Evolutionary conservation across 2,113 vertebrate genomes (phyloP).

Genomic region (Pachypanchax playfairii): DNA sequence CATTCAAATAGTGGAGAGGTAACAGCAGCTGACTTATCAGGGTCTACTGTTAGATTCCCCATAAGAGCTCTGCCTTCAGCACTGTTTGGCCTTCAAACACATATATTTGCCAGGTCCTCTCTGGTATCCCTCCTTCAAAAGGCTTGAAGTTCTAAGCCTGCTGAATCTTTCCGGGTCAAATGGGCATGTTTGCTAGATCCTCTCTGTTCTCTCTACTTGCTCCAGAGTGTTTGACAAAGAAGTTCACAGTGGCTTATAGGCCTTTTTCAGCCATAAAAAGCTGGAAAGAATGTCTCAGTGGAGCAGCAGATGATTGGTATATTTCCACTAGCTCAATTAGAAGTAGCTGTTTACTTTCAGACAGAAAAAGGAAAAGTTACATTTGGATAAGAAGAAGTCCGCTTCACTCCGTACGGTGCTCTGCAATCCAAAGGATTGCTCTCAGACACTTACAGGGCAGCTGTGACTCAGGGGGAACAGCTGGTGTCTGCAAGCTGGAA

Average conservation of each 20-base stretch:
- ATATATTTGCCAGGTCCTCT: constrained; percentile 65
- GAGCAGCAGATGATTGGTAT: constrained; percentile 15
- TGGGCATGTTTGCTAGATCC: constrained; percentile 63
- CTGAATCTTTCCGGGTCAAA: constrained; percentile 76
- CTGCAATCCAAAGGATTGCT: constrained; percentile 25
- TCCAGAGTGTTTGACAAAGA: constrained; percentile 52
- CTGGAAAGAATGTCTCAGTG: constrained; percentile 53
- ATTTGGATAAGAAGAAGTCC: constrained; percentile 29
- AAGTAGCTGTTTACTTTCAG: background rate
- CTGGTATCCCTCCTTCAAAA: constrained; percentile 61
- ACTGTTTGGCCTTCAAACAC: constrained; percentile 79
- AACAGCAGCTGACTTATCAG: constrained; percentile 61
- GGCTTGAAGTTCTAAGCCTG: constrained; percentile 38
- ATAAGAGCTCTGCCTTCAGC: constrained; percentile 71
- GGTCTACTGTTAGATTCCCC: constrained; percentile 78
- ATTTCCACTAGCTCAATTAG: constrained; percentile 50
- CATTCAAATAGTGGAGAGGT: constrained; percentile 56
- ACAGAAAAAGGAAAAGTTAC: constrained; percentile 17
- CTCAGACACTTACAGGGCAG: constrained; percentile 22
- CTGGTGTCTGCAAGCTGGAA: too few relatives aligned
- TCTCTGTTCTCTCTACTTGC: constrained; percentile 18
- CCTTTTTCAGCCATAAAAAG: constrained; percentile 34
- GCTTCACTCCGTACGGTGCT: constrained; percentile 1
- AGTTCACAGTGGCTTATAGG: constrained; percentile 54
- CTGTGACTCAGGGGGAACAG: too few relatives aligned